Percentiles rank a stretch among this genome's conserved stretches.
phyloP scores from a whole-genome alignment of 2,797 vertebrate genomes.

The Eulemur albifrons region DNA sequence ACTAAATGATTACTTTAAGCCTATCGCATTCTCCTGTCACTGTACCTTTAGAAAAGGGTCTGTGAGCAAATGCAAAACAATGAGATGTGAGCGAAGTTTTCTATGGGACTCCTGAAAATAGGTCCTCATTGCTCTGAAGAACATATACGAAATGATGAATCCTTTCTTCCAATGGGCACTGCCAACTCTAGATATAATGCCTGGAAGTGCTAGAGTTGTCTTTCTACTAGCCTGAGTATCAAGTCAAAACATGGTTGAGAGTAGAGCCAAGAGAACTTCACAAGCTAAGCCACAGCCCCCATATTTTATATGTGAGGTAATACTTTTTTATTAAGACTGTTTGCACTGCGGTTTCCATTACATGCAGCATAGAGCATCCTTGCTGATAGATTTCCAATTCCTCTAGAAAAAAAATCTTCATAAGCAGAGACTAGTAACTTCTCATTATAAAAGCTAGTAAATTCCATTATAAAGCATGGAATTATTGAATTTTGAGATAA shows the following conservation, averaged over 20 bases:
- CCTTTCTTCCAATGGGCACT: not conserved
- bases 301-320: not conserved
- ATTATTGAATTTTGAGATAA: not conserved
- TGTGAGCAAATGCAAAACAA: not conserved
- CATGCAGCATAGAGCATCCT: not conserved
- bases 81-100: not conserved
- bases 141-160: not conserved
- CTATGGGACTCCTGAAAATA: not conserved
- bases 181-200: not conserved
- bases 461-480: not conserved
- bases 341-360: not conserved
- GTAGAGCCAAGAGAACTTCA: not conserved
- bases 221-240: not conserved
- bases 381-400: not conserved
- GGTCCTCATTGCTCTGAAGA: not conserved
- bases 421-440: not conserved
- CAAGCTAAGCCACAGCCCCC: not conserved
- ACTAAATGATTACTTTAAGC: not conserved
- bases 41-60: not conserved
- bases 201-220: not conserved
- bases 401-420: not conserved
- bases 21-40: not conserved
- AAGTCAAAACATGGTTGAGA: not conserved
- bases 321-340: not conserved
- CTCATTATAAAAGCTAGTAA: not conserved